These are phyloP conservation scores for Hemicordylus capensis DNA, from an alignment of 2,113 vertebrate species.

Conservation along the genomic window DNA sequence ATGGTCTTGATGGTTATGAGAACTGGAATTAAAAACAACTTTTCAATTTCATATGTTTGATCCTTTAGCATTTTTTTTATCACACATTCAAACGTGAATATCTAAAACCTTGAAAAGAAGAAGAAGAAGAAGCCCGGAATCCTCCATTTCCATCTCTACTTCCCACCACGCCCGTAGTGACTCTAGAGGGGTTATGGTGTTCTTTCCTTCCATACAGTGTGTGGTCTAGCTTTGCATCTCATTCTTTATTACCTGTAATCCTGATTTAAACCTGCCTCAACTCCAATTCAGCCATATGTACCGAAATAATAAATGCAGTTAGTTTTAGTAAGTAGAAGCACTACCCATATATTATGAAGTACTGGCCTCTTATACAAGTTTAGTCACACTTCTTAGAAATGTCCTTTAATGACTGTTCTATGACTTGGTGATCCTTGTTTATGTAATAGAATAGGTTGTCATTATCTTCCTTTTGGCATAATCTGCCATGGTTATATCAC, in stretches of 20 bases:
- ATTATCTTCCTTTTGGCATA: not conserved
- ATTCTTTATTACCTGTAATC: not conserved
- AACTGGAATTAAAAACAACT: not conserved
- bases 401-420: not conserved
- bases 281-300: not conserved
- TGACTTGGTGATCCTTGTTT: not conserved
- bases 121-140: too few species aligned
- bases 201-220: not conserved
- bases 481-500: not conserved
- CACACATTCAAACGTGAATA: too few species aligned
- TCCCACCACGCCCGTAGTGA: too few species aligned
- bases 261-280: not conserved
- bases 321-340: not conserved
- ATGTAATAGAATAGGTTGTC: not conserved
- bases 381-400: not conserved
- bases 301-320: not conserved
- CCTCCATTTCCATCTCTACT: not conserved
- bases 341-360: not conserved
- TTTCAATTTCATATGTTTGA: not conserved
- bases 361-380: conserved; percentile 17
- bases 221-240: not conserved
- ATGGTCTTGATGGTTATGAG: not conserved
- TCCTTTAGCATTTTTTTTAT: too few species aligned
- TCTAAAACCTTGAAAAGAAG: too few species aligned
- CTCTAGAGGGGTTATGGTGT: not conserved